Base-by-base conservation (phyloP, 2,888 invertebrate species). In the Yponomeuta evonymella region DNA sequence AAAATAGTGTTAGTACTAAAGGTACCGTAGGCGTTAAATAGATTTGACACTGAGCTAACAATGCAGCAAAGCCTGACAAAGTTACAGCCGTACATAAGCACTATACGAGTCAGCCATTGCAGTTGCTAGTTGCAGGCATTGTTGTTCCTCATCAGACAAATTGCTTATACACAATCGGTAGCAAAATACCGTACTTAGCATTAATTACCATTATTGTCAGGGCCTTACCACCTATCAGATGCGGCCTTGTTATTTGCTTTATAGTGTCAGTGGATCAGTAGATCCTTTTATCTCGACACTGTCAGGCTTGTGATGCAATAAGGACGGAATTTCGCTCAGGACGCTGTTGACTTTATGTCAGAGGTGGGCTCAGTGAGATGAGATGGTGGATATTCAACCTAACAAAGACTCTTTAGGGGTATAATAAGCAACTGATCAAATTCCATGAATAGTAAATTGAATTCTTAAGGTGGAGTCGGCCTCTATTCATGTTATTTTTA, bases 261-360 rank as follows among this genome's bases (percentile, higher is more conserved):
- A 58, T 58, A 76, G 76, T 75, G 23, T 23, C 23, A 23, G 23
- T 23, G 23, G 23, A 23, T 23, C 23, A 75, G 79, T 80, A 82
- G 80, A 84, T 86, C 80, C 78, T 81, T 84, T 84, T 81, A 84
- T 84, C 80, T 81, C 76, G 76, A 74, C 76, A 78, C 75, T 77
- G 74, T 78, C 78, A 78, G 73, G 69, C 73, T 71, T 76, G 75
- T 83, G 81, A 83, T 81, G 78, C 75, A 76, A 83, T 80, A 76
- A 78, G 76, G 77, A 75, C 77, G 77, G 78, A 77, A 81, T 81
- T 82, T 81, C 76, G 75, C 77, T 75, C 75, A 74, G 72, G 74
- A 74, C 71, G 73, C 75, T 76, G 73, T 74, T 75, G 76, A 74
- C 67, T 62, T 69, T 69, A 29, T 75, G 75, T 75, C 73, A 74